Evolutionary conservation across 2,113 vertebrate genomes (phyloP).

Genomic region (Pipra filicauda): DNA sequence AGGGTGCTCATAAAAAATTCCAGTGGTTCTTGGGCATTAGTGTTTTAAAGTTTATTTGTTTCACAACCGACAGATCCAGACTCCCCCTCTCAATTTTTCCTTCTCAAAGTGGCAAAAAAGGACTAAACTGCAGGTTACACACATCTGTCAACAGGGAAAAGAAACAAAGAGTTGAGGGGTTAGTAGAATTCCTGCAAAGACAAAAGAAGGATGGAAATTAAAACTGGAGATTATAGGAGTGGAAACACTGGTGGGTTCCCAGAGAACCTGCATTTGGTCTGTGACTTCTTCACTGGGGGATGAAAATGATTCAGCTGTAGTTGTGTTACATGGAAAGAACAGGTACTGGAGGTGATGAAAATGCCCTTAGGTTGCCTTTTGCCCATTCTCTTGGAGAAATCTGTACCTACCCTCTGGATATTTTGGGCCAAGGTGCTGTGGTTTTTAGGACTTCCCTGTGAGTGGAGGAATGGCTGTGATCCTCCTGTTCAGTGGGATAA

Average conservation of each 20-base stretch:
- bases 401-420: accelerated
- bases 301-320: not conserved
- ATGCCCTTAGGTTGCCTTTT: not conserved
- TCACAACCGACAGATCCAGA: not conserved
- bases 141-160: not conserved
- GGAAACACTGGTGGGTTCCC: not conserved
- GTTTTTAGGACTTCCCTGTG: not conserved
- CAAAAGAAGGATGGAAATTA: not conserved
- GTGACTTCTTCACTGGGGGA: not conserved
- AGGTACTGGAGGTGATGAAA: not conserved
- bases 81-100: not conserved
- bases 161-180: not conserved
- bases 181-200: not conserved
- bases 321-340: not conserved
- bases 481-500: not conserved
- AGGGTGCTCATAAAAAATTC: not conserved
- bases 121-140: not conserved
- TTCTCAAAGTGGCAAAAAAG: not conserved
- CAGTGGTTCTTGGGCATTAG: not conserved
- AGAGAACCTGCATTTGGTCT: not conserved
- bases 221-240: accelerated
- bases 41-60: not conserved
- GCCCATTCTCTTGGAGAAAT: not conserved
- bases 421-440: no score
- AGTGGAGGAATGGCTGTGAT: no score